Evolutionary conservation across 2,113 vertebrate genomes (phyloP).

Genomic region (Carlito syrichta): DNA sequence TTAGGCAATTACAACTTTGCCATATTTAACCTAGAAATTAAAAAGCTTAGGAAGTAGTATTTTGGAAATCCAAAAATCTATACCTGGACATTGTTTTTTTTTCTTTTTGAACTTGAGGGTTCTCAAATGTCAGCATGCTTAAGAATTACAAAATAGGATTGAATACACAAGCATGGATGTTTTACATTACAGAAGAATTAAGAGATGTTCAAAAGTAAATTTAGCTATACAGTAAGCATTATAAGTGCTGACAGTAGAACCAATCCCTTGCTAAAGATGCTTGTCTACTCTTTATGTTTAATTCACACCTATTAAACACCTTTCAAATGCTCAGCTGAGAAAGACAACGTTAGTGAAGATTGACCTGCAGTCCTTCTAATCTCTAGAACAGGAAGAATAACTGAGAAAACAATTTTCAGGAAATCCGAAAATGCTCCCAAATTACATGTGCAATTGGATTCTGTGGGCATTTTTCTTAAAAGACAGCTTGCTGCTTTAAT

Average conservation of each 20-base stretch:
- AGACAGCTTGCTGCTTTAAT: slow-evolving; percentile 10
- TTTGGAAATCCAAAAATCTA: not conserved
- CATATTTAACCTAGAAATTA: not conserved
- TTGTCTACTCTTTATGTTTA: not conserved
- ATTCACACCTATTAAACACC: not conserved
- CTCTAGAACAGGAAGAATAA: not conserved
- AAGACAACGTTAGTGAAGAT: not conserved
- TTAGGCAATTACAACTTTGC: not conserved
- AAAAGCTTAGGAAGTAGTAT: not conserved
- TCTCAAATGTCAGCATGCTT: not conserved
- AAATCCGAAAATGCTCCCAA: not conserved
- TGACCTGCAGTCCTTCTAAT: not conserved
- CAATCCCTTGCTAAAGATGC: not conserved
- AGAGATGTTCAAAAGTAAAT: slow-evolving; percentile 15
- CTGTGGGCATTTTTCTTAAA: not conserved
- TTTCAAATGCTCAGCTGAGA: not conserved
- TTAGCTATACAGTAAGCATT: not conserved
- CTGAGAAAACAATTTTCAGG: not conserved
- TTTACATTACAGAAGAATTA: not conserved
- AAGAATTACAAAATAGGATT: not conserved
- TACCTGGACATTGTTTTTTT: not conserved
- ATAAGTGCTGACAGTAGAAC: not conserved
- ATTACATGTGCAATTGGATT: slow-evolving; percentile 29
- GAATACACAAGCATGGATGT: not conserved
- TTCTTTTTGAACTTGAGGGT: not conserved